Evolutionary conservation across 2,797 vertebrate species (phyloP).

Genomic region (Phoeniculus purpureus): DNA sequence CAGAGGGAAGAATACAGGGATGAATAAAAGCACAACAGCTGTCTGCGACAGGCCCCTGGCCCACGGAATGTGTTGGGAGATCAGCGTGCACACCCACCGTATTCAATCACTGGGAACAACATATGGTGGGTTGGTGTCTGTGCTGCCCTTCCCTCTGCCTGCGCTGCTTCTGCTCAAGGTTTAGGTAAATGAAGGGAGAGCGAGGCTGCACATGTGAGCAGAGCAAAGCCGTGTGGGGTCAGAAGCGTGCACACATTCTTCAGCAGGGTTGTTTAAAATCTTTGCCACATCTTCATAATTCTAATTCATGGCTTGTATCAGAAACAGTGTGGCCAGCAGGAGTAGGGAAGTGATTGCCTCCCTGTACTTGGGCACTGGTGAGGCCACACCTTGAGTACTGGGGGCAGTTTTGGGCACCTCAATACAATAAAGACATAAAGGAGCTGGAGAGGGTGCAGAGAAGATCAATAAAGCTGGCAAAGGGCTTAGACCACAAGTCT

Average conservation of each 20-base stretch:
- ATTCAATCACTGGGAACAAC: slow-evolving; percentile 19
- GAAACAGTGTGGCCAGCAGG: too few relatives aligned
- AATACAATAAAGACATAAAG: too few relatives aligned
- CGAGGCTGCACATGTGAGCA: neutral
- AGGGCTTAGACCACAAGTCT: too few relatives aligned
- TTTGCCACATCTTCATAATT: neutral
- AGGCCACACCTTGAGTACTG: too few relatives aligned
- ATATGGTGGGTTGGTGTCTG: slow-evolving; percentile 43
- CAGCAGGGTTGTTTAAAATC: neutral
- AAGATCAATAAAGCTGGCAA: too few relatives aligned
- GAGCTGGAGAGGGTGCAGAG: too few relatives aligned
- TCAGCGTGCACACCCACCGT: neutral
- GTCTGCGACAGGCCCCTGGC: slow-evolving; percentile 38
- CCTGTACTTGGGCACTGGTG: too few relatives aligned
- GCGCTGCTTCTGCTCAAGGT: slow-evolving; percentile 52
- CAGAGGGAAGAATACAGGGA: neutral
- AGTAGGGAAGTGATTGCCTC: too few relatives aligned
- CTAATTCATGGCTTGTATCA: too few relatives aligned
- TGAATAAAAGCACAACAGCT: slow-evolving; percentile 43
- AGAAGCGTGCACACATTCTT: neutral
- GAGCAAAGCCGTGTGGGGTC: neutral
- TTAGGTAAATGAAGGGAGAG: slow-evolving; percentile 23
- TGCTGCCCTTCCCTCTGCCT: slow-evolving; percentile 19
- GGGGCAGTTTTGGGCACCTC: too few relatives aligned
- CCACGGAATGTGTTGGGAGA: slow-evolving; percentile 7